These are phyloP conservation scores for Morpho deidamia DNA, from an alignment of 2,888 invertebrate species.

Conservation along the genomic window DNA sequence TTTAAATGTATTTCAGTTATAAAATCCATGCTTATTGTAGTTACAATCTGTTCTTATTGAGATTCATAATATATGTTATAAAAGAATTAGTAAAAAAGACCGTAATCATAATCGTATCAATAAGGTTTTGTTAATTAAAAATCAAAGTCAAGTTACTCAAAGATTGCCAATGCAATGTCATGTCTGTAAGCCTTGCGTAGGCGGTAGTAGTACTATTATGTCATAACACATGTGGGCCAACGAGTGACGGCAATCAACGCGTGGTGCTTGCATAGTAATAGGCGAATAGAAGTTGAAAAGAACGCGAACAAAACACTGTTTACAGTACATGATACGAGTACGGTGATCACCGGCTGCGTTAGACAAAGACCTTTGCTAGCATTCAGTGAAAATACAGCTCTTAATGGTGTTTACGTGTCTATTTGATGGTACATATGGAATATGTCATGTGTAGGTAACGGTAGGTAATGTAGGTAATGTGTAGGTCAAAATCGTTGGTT, in stretches of 20 bases:
- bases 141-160: too few relatives aligned
- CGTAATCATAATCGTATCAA: too few relatives aligned
- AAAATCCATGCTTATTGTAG: too few relatives aligned
- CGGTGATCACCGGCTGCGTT: constrained; percentile 5
- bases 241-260: constrained; percentile 15
- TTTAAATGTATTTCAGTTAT: too few relatives aligned
- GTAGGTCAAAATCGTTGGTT: too few relatives aligned
- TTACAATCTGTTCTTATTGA: too few relatives aligned
- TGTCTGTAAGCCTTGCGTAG: background rate
- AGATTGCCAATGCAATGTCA: background rate
- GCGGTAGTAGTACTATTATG: constrained; percentile 6
- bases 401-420: constrained; percentile 2
- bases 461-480: too few relatives aligned
- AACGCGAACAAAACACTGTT: constrained; percentile 19
- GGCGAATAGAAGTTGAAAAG: constrained; percentile 11
- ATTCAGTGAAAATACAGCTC: constrained; percentile 18
- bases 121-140: too few relatives aligned
- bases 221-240: constrained; percentile 20
- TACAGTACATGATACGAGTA: constrained; percentile 18
- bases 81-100: too few relatives aligned
- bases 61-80: too few relatives aligned
- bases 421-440: background rate
- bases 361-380: constrained; percentile 11
- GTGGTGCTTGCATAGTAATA: constrained; percentile 14
- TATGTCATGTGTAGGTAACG: background rate